Evolutionary conservation across 1,140 invertebrate species (phyloP).

Genomic region (Reticulitermes speratus): DNA sequence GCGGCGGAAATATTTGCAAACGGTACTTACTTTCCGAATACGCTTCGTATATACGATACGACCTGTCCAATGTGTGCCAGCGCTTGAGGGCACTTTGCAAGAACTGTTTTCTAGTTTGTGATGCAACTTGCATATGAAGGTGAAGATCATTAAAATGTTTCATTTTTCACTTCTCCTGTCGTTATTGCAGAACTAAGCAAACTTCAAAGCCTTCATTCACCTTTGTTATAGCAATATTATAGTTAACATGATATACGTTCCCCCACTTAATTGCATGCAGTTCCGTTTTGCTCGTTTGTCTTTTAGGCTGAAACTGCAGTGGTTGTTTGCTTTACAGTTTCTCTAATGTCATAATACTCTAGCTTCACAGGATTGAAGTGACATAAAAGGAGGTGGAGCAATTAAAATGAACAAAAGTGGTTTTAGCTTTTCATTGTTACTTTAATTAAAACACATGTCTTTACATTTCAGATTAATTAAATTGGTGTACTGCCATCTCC

Average conservation of each 20-base stretch:
- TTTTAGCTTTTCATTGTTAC: background rate
- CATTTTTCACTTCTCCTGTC: background rate
- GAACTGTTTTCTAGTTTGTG: too few relatives aligned
- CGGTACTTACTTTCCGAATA: too few relatives aligned
- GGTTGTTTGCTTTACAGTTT: background rate
- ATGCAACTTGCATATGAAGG: background rate
- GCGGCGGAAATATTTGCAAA: too few relatives aligned
- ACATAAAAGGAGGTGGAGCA: background rate
- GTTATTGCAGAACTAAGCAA: background rate
- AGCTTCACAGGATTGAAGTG: background rate
- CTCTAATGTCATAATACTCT: background rate
- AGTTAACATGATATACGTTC: background rate
- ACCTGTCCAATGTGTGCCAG: too few relatives aligned
- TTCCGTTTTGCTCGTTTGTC: background rate
- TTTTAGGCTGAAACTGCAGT: background rate
- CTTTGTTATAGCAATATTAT: background rate
- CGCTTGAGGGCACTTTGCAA: too few relatives aligned
- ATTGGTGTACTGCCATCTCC: too few relatives aligned
- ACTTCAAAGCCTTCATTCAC: background rate
- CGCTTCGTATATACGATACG: too few relatives aligned
- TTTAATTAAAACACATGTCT: background rate
- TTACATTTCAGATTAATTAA: background rate
- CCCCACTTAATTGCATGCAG: background rate
- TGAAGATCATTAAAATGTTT: background rate
- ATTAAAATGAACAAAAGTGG: slow-evolving; percentile 26